These are phyloP conservation scores for Nymphalis urticae DNA, from an alignment of 2,888 invertebrate genomes.

Conservation along the genomic window DNA sequence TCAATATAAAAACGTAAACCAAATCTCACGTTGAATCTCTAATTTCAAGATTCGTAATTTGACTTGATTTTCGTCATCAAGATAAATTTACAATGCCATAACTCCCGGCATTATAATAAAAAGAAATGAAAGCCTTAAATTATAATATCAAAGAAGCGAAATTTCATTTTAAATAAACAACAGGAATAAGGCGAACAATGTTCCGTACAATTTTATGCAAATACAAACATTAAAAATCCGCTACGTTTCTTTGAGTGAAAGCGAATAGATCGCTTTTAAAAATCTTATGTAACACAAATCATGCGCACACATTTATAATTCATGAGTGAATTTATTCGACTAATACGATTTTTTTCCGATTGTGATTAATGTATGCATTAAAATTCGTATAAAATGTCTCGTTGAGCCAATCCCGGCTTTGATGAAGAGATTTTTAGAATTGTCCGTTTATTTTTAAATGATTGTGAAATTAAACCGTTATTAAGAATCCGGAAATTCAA, in stretches of 20 bases:
- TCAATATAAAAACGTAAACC: conserved; percentile 3
- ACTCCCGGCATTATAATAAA: conserved; percentile 19
- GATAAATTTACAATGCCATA: conserved; percentile 22
- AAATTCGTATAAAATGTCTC: not conserved
- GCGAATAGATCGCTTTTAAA: conserved; percentile 53
- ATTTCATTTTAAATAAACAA: conserved; percentile 38
- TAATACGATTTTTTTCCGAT: conserved; percentile 49
- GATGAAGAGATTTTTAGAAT: not conserved
- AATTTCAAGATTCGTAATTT: conserved; percentile 20
- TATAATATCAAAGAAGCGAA: conserved; percentile 29
- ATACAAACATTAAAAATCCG: conserved; percentile 49
- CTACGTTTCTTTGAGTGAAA: conserved; percentile 42
- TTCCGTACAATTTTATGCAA: conserved; percentile 60
- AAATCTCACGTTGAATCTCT: conserved; percentile 16
- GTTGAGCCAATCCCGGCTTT: not conserved
- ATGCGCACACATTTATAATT: conserved; percentile 63
- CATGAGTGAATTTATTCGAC: conserved; percentile 52
- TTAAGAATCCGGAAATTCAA: too few relatives aligned
- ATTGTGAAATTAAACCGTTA: too few relatives aligned
- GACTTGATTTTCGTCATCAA: conserved; percentile 24
- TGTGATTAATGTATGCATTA: conserved; percentile 44
- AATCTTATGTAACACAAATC: conserved; percentile 69
- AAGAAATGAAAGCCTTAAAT: conserved; percentile 31
- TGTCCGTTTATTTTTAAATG: too few relatives aligned
- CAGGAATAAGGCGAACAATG: conserved; percentile 40